Percentiles rank a stretch among this genome's conserved stretches.
Conservation (phyloP, 2,113 vertebrate species). For the Polypterus bichir region DNA sequence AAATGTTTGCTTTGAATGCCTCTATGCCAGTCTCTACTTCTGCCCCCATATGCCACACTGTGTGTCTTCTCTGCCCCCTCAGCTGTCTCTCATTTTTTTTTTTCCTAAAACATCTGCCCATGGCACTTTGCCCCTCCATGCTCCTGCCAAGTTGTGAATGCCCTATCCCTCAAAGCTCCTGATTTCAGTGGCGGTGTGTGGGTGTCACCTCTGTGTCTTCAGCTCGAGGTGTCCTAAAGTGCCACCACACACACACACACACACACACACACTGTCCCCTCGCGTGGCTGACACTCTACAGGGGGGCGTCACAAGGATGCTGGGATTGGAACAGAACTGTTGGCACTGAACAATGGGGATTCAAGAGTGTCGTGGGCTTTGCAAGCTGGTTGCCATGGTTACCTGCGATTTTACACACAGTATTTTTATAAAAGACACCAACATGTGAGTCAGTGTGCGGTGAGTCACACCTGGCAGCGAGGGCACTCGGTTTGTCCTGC, state of each 20-base stretch:
- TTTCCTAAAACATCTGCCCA: constrained; percentile 14
- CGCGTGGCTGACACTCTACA: too few species aligned
- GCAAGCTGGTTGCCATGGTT: constrained; percentile 6
- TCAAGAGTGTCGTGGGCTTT: constrained; percentile 1
- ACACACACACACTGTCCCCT: neutral
- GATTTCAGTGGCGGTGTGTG: neutral
- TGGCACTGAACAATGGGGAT: neutral
- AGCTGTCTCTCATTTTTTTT: constrained; percentile 21
- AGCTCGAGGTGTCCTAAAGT: neutral
- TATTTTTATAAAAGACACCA: constrained; percentile 10
- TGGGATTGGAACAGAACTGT: constrained; percentile 5
- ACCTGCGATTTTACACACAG: constrained; percentile 1
- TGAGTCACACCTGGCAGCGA: neutral
- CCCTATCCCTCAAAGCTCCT: constrained; percentile 6
- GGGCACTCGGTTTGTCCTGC: neutral
- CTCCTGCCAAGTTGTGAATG: too few species aligned
- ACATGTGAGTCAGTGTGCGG: neutral
- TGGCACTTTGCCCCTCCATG: neutral
- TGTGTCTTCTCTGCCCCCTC: constrained; percentile 21
- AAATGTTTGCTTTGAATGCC: constrained; percentile 23
- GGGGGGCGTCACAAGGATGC: neutral
- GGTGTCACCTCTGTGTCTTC: neutral
- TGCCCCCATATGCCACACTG: constrained; percentile 28
- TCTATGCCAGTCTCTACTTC: constrained; percentile 53
- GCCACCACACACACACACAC: neutral